Evolutionary conservation across 37 sponge, comb jelly and placozoan genomes (phyloP), one percentile per base, ranked within the genome.

Genomic region (Oscarella lobularis): DNA sequence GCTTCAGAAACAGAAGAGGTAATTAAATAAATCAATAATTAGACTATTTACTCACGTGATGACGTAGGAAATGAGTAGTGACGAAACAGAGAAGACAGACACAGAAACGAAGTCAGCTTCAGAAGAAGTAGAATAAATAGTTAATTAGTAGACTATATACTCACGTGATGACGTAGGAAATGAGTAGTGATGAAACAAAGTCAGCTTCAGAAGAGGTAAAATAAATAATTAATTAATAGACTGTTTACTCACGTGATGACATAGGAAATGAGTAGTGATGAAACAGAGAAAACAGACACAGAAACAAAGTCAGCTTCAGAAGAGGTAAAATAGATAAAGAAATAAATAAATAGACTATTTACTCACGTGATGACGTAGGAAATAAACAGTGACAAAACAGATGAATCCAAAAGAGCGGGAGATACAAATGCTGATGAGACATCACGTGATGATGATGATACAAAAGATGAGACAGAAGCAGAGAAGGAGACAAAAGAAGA

Each of bases 271-370:
- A n/a, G n/a, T n/a, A n/a, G n/a, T n/a, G n/a, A n/a, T n/a, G n/a
- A n/a, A n/a, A n/a, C n/a, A n/a, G n/a, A n/a, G n/a, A n/a, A 38
- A 35, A 73, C 60, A 2, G 82, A 81, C 76, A 35, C 67, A 29
- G n/a, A 31, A 35, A 2, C 38, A 41, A 1, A 77, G 3, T 30
- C 6, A 55, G 79, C 75, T 39, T 0, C 73, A 14, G 3, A 35
- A 33, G 73, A 73, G 37, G 30, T 38, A 31, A 69, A 39, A 33
- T n/a, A 30, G 2, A 67, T 38, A 39, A n/a, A n/a, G n/a, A n/a
- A n/a, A 67, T 39, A 0, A 72, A 27, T 14, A 9, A 33, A 39
- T n/a, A 29, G n/a, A n/a, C n/a, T n/a, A n/a, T n/a, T n/a, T n/a
- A n/a, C n/a, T n/a, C n/a, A n/a, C n/a, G 32, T 72, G 73, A 29